Base-by-base conservation (phyloP, 2,113 vertebrate genomes). In the Sylvietta virens region DNA sequence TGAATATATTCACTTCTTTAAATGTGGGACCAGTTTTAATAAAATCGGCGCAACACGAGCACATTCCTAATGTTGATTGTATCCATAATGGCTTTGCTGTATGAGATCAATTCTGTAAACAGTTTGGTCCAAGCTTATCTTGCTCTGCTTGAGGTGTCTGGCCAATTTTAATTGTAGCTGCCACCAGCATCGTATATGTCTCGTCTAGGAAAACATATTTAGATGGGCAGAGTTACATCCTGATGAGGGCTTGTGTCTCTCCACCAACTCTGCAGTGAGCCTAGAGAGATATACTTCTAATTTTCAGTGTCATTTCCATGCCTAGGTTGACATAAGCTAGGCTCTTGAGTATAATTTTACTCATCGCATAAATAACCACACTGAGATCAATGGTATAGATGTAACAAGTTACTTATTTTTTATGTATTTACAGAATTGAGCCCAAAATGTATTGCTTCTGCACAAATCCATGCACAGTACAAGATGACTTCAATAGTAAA, bases 31-130 rank as follows among this genome's bases (percentile, higher is more conserved):
- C 92, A 93, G 66, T 88, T 95, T 90, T 81, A 79, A 76, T 92
- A 73, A 90, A 96, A 88, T 81, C 10, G 9, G 60, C 0, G 1
- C 72, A 86, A 74, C 60, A 20, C 90, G 89, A 86, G 57, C 40
- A 95, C 82, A 96, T 96, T 95, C 95, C 83, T 95, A 30, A 86
- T 84, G 72, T 81, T 94, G 86, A 79, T 72, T 91, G 78, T 94
- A 84, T 50, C 42, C 89, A 45, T 90, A 93, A 86, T 92, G 77
- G 82, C 90, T 95, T 93, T 94, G 86, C 86, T 96, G 45, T 81
- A 79, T 74, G 48, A 95, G 86, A 83, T 93, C 85, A 93, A 45
- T 97, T 94, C 90, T 96, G 83, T 92, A 93, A 96, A 97, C 76
- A 21, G 44, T 92, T 93, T 62, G 54, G 56, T 91, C 47, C 54